phyloP scores from a whole-genome alignment of 2,797 vertebrate genomes.

The Pangasius larnaudii region DNA sequence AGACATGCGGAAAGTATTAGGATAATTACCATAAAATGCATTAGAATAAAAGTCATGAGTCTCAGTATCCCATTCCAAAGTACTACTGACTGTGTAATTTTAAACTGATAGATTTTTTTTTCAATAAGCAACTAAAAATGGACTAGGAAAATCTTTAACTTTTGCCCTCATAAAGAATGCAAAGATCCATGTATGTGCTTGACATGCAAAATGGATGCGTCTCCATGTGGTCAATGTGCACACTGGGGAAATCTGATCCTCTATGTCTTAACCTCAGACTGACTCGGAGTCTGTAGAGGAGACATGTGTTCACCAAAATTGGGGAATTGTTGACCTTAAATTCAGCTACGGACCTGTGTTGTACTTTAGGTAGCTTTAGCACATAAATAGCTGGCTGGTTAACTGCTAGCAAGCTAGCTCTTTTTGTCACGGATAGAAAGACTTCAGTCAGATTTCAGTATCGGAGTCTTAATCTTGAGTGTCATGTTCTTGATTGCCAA shows the following conservation, averaged over 20 bases:
- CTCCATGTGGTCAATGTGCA: constrained; percentile 7
- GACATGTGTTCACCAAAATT: not conserved
- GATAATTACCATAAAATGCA: not conserved
- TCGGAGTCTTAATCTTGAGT: not conserved
- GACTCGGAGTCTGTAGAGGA: not conserved
- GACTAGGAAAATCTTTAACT: not conserved
- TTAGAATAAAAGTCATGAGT: constrained; percentile 26
- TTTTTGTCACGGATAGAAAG: not conserved
- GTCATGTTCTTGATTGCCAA: not conserved
- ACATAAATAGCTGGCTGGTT: not conserved
- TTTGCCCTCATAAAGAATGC: not conserved
- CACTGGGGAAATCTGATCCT: constrained; percentile 6
- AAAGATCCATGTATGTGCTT: constrained; percentile 8
- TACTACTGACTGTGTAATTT: constrained; percentile 18
- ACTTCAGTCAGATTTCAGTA: not conserved
- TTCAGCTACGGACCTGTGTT: not conserved
- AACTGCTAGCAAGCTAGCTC: not conserved
- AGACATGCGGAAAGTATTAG: not conserved
- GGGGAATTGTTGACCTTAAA: not conserved
- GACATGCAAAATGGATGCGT: constrained; percentile 13
- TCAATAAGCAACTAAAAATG: constrained; percentile 13
- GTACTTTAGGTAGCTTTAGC: not conserved
- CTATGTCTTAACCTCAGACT: not conserved
- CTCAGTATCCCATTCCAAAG: not conserved
- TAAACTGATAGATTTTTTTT: not conserved